Evolutionary conservation across 2,797 vertebrate genomes (phyloP), one percentile per base, ranked within the genome.

Genomic region (Zonotrichia albicollis): DNA sequence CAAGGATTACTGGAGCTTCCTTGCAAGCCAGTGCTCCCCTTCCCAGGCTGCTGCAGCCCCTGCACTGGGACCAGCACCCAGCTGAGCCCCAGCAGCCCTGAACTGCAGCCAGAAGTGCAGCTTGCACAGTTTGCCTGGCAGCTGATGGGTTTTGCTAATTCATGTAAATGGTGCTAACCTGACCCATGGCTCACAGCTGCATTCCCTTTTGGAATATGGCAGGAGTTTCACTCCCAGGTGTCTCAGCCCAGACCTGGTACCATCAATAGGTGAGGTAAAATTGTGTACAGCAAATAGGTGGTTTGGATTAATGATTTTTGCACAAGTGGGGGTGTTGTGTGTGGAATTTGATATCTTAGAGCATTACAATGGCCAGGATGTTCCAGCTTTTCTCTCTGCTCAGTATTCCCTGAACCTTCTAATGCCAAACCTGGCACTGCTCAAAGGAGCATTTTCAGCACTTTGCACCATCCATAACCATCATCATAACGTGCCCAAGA

Each of bases 81-180:
- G 32, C 40, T 40, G 6, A 40, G 40, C 40, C 40, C 40, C 40
- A 40, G 40, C 6, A 40, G 13, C 29, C 34, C 43, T 4, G 4
- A 86, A 62, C 16, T 11, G 19, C 66, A 88, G 77, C 53, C 87
- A 53, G 25, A 84, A 48, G 10, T 2, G 16, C 11, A 86, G 83
- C 68, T 83, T 32, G 3, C 29, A 61, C 6, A n/a, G 12, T 36
- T 23, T 40, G 40, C 13, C 13, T 40, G 40, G 40, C 40, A 40
- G 40, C 40, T 40, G 40, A 40, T 60, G 78, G 77, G 13, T 74
- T 87, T 40, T 89, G 95, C 61, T 89, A 84, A 93, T 90, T 45
- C 78, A 90, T 70, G 64, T 3, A 48, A 76, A 67, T 25, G 36
- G 40, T 16, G 76, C 86, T 90, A 67, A 66, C 66, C 48, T 5